Conservation (phyloP, 2,797 vertebrate species). For the Halcyon smyrnensis region DNA sequence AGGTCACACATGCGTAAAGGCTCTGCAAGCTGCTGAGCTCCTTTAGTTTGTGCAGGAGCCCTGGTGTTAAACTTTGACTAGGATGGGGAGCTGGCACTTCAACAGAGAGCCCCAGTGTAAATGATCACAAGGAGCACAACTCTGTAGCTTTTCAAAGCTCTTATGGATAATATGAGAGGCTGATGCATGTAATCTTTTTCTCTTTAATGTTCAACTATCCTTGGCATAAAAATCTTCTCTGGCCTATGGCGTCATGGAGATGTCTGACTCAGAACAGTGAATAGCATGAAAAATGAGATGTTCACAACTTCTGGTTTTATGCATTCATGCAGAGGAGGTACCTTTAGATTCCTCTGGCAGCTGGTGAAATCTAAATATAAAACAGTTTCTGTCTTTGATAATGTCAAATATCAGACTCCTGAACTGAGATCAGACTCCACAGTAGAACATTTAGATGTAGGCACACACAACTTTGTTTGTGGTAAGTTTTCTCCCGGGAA, state of each 20-base stretch:
- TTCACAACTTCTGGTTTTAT: conserved; percentile 19
- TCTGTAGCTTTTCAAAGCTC: conserved; percentile 5
- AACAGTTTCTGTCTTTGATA: conserved; percentile 19
- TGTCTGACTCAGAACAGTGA: conserved; percentile 24
- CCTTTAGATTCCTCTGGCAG: conserved; percentile 11
- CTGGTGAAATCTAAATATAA: conserved; percentile 50
- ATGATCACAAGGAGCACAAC: conserved; percentile 1
- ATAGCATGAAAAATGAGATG: background rate
- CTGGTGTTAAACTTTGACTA: background rate
- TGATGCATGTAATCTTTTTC: conserved; percentile 31
- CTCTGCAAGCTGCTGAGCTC: background rate
- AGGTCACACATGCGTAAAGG: fast-evolving
- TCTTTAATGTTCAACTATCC: conserved; percentile 31
- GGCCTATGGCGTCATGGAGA: background rate
- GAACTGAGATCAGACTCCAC: background rate
- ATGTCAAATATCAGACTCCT: conserved; percentile 31
- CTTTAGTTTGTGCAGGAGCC: background rate
- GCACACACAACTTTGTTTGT: background rate
- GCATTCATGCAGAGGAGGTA: conserved; percentile 11
- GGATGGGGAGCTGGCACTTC: background rate
- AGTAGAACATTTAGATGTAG: background rate
- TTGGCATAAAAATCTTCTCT: conserved; percentile 9
- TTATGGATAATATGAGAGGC: conserved; percentile 23
- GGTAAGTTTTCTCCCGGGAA: conserved; percentile 41
- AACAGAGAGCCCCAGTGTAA: background rate